A percentile compares a stretch with the other conserved stretches of the same genome.
Conservation (phyloP, 2,113 vertebrate genomes). For the Muntiacus muntjak region DNA sequence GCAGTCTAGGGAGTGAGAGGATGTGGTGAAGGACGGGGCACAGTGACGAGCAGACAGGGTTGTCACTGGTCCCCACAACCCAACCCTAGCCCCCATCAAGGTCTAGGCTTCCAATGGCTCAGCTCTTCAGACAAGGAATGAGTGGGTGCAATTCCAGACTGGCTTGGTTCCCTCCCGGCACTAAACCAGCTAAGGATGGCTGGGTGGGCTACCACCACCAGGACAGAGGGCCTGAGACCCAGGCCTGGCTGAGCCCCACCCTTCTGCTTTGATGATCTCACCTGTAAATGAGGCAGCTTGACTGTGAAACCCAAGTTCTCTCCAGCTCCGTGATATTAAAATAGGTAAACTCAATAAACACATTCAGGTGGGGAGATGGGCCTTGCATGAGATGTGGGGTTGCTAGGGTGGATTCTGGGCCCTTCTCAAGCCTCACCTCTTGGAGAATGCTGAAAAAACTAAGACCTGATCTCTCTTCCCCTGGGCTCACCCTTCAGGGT, state of each 20-base stretch:
- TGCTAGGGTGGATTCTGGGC: background rate
- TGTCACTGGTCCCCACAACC: background rate
- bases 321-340: background rate
- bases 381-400: too few species aligned
- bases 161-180: background rate
- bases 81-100: background rate
- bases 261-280: background rate
- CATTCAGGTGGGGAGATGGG: background rate
- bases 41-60: background rate
- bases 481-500: rapidly evolving
- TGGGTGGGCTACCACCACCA: too few species aligned
- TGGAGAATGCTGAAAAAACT: background rate
- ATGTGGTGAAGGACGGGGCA: background rate
- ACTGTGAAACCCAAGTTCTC: background rate
- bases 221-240: rapidly evolving
- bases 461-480: background rate
- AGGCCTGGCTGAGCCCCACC: background rate
- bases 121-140: background rate
- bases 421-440: background rate
- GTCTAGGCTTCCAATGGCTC: background rate
- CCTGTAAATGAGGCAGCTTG: background rate
- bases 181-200: background rate
- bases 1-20: background rate
- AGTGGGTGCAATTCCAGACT: background rate
- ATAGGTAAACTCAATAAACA: background rate